A percentile compares a stretch with the other conserved stretches of the same genome.
Conservation (phyloP, 2,888 invertebrate genomes). For the Hydrotaea cyrtoneurina region DNA sequence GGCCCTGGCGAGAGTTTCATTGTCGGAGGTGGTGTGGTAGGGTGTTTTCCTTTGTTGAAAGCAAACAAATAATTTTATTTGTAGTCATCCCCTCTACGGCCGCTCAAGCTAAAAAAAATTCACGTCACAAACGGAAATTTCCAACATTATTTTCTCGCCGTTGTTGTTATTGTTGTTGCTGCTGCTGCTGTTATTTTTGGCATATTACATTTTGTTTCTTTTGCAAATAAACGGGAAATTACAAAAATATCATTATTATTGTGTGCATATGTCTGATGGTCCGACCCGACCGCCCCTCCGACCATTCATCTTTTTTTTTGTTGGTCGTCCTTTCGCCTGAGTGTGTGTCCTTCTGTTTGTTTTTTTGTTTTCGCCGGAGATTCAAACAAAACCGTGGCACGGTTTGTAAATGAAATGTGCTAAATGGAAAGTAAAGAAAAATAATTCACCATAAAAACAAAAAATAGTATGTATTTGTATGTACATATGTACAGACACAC, state of each 20-base stretch:
- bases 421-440: constrained; percentile 18
- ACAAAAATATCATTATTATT: constrained; percentile 45
- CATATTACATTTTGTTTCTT: constrained; percentile 39
- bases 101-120: constrained; percentile 21
- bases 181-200: constrained; percentile 18
- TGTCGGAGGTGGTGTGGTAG: constrained; percentile 4
- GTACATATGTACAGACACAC: background rate
- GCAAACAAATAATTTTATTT: constrained; percentile 43
- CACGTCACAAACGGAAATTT: constrained; percentile 33
- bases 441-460: constrained; percentile 20
- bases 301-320: background rate
- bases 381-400: constrained; percentile 10
- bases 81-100: background rate
- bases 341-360: background rate
- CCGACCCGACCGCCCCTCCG: background rate
- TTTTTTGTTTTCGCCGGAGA: constrained; percentile 11
- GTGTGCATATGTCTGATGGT: constrained; percentile 4
- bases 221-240: constrained; percentile 49
- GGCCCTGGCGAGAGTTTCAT: background rate
- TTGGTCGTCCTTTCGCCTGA: background rate
- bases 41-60: constrained; percentile 17
- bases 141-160: constrained; percentile 28
- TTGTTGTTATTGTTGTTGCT: background rate
- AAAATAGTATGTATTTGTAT: background rate
- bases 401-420: constrained; percentile 13